A percentile compares a stretch with the other conserved stretches of the same genome.
Evolutionary conservation across 2,113 vertebrate genomes (phyloP).

Genomic region (Eurypyga helias): DNA sequence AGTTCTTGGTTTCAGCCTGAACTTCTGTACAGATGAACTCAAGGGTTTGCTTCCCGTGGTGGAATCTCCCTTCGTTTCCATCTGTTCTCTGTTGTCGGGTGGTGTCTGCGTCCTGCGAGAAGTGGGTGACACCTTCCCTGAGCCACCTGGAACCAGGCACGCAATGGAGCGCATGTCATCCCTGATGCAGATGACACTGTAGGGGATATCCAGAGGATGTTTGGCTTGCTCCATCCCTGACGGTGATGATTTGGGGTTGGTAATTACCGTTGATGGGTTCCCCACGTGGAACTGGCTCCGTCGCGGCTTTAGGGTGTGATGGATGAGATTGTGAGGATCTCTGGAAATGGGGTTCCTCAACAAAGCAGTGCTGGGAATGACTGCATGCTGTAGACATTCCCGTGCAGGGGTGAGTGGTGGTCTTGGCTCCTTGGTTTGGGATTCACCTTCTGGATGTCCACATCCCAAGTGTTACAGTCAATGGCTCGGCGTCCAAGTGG

Average conservation of each 20-base stretch:
- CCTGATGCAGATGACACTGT: background rate
- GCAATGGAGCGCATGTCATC: rapidly evolving
- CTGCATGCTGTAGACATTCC: background rate
- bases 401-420: rapidly evolving
- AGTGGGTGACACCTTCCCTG: background rate
- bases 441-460: background rate
- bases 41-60: background rate
- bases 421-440: background rate
- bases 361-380: background rate
- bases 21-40: background rate
- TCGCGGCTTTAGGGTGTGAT: rapidly evolving
- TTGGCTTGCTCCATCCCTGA: background rate
- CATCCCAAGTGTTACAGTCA: background rate
- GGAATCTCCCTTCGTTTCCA: background rate
- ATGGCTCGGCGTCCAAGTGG: background rate
- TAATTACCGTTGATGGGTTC: rapidly evolving
- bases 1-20: background rate
- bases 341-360: background rate
- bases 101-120: rapidly evolving
- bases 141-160: rapidly evolving
- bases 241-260: rapidly evolving
- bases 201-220: background rate
- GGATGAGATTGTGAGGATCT: background rate
- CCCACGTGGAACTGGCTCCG: rapidly evolving
- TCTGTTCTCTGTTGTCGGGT: background rate